Conservation (phyloP, 37 sponge, comb jelly and placozoan species). For the Lycopodina hypogea region DNA sequence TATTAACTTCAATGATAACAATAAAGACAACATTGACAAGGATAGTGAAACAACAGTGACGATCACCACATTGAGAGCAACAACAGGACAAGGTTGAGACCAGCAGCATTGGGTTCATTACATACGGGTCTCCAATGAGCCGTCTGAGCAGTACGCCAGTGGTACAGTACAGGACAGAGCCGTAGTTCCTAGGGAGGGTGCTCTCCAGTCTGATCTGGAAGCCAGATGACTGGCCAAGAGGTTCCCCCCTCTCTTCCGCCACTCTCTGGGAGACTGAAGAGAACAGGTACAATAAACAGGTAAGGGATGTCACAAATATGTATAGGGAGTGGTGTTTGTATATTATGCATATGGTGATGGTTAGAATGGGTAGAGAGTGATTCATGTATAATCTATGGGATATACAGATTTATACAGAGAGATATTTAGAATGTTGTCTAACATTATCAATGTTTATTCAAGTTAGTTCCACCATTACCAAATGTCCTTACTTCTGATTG, state of each 20-base stretch:
- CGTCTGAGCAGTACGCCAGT: conserved; percentile 72
- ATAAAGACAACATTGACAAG: no score
- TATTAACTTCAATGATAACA: not conserved
- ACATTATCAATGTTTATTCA: no score
- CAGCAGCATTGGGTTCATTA: not conserved
- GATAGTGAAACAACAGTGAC: not conserved
- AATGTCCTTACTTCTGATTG: no score
- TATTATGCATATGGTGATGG: not conserved
- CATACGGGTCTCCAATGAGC: conserved; percentile 61
- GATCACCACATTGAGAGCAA: not conserved
- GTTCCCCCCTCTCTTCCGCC: conserved; percentile 64
- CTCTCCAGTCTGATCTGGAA: conserved; percentile 85
- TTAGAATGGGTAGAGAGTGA: no score
- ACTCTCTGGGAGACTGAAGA: conserved; percentile 62
- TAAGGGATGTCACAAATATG: not conserved
- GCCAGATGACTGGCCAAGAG: conserved; percentile 44
- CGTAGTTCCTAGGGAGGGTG: conserved; percentile 45
- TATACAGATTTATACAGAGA: no score
- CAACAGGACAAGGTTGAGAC: not conserved
- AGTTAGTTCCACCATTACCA: no score
- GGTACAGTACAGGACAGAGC: conserved; percentile 73
- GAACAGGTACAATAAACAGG: not conserved
- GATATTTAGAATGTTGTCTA: no score
- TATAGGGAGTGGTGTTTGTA: not conserved
- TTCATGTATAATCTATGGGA: no score